Evolutionary conservation across 2,113 vertebrate species (phyloP).

Genomic region (Dicaeum eximium): DNA sequence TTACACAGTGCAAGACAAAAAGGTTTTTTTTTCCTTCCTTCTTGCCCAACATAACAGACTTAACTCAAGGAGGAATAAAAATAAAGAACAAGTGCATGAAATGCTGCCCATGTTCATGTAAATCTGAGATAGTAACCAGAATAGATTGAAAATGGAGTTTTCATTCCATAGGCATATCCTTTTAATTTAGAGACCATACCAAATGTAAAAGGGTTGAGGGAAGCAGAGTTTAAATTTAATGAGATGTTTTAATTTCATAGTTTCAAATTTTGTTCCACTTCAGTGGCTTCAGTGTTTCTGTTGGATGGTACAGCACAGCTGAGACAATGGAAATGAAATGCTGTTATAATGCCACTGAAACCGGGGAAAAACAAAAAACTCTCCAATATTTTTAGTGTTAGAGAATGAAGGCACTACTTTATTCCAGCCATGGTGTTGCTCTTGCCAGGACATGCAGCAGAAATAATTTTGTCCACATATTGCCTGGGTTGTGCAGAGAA

Average conservation of each 20-base stretch:
- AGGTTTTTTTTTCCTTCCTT: not conserved
- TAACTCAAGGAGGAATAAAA: not conserved
- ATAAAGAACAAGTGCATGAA: not conserved
- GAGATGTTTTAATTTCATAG: not conserved
- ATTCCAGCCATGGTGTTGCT: not conserved
- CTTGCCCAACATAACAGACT: not conserved
- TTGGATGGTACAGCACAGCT: not conserved
- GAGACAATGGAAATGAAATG: not conserved
- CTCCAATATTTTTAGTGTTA: not conserved
- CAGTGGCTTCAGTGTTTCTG: not conserved
- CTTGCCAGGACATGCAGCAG: not conserved
- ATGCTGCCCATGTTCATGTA: not conserved
- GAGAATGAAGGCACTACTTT: not conserved
- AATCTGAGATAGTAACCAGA: not conserved
- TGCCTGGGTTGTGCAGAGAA: not conserved
- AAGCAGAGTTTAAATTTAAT: not conserved
- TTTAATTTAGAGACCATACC: not conserved
- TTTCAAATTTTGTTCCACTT: not conserved
- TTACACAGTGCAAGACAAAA: not conserved
- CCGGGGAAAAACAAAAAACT: not conserved
- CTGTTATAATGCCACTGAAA: not conserved
- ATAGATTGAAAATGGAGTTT: not conserved
- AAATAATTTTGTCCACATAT: not conserved
- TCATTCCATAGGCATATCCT: not conserved
- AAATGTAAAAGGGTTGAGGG: not conserved